These are phyloP conservation scores for Athene noctua DNA, from an alignment of 2,113 vertebrate genomes.

Conservation along the genomic window DNA sequence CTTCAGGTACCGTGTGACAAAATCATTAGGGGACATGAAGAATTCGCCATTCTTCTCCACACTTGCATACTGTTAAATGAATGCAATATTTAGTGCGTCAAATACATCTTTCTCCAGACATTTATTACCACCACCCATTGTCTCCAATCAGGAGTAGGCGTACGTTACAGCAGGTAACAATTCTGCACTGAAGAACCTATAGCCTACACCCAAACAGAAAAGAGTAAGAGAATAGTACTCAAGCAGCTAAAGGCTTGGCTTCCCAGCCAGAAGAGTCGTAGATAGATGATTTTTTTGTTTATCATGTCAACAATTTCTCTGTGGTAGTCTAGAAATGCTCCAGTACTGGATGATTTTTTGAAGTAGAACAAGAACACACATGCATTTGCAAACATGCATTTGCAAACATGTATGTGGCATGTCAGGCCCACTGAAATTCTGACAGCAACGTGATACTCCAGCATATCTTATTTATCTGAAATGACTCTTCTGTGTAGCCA, in stretches of 20 bases:
- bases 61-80: conserved; percentile 81
- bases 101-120: not conserved
- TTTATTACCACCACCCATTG: not conserved
- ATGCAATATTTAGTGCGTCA: not conserved
- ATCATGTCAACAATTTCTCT: not conserved
- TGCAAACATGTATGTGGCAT: not conserved
- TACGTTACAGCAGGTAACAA: not conserved
- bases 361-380: not conserved
- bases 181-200: not conserved
- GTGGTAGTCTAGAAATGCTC: not conserved
- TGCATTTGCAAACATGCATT: rapidly evolving
- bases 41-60: conserved; percentile 84
- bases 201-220: not conserved
- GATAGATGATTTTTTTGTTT: not conserved
- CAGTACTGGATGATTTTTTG: rapidly evolving
- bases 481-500: not conserved
- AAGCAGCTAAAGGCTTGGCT: not conserved
- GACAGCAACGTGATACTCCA: not conserved
- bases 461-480: not conserved
- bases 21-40: conserved; percentile 86
- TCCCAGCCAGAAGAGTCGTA: not conserved
- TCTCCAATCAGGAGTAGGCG: not conserved
- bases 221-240: not conserved
- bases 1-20: conserved; percentile 82
- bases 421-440: not conserved